phyloP scores from a whole-genome alignment of 2,797 vertebrate species.

The Takifugu ocellatus region DNA sequence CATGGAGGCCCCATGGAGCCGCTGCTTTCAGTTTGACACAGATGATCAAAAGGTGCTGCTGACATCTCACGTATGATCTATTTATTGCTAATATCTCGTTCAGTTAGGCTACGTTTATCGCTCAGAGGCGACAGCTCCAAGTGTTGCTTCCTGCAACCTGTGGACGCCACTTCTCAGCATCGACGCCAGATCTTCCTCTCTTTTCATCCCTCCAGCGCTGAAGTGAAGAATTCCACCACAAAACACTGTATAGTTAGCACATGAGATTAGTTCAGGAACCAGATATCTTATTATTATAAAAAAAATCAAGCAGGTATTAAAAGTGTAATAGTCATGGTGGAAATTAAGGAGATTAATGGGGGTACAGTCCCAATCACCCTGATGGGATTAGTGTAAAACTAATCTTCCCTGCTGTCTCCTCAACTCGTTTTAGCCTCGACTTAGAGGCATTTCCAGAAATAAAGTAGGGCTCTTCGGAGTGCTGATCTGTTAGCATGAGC shows the following conservation, averaged over 20 bases:
- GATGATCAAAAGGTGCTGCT: constrained; percentile 35
- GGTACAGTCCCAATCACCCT: constrained; percentile 45
- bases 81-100: constrained; percentile 8
- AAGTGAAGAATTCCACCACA: constrained; percentile 24
- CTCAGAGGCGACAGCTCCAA: constrained; percentile 2
- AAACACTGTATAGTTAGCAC: constrained; percentile 14
- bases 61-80: constrained; percentile 11
- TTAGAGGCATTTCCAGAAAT: constrained; percentile 47
- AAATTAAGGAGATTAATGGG: too few species aligned
- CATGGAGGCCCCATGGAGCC: constrained; percentile 28
- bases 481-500: constrained; percentile 55
- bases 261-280: constrained; percentile 41
- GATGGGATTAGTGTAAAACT: constrained; percentile 59
- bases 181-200: constrained; percentile 22
- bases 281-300: constrained; percentile 8
- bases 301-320: too few species aligned
- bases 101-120: constrained; percentile 19
- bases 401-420: constrained; percentile 49
- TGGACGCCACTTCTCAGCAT: too few species aligned
- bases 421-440: constrained; percentile 37
- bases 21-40: constrained; percentile 35
- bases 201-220: constrained; percentile 19
- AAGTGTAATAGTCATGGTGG: too few species aligned
- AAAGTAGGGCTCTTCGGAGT: constrained; percentile 41
- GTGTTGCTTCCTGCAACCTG: too few species aligned